Conservation (phyloP, 2,113 vertebrate species). For the Oostethus manadensis region DNA sequence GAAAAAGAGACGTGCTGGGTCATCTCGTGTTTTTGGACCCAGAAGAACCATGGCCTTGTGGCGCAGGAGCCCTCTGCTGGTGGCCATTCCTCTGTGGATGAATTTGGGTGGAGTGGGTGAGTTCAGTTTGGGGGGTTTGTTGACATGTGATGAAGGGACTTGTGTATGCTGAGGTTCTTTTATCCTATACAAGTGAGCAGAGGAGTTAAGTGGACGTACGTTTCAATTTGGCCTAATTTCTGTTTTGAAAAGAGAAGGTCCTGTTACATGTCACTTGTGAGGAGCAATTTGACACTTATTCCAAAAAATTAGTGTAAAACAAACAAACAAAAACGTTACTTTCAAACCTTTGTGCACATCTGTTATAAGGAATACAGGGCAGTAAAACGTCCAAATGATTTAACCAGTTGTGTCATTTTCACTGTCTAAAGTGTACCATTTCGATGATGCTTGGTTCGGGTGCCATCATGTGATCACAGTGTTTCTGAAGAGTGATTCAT, state of each 20-base stretch:
- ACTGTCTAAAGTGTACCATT: background rate
- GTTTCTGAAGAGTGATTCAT: conserved; percentile 10
- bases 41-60: conserved; percentile 24
- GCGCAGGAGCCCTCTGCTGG: conserved; percentile 24
- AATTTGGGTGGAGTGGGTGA: conserved; percentile 64
- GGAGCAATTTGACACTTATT: background rate
- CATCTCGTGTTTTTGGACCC: background rate
- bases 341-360: background rate
- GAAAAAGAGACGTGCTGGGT: background rate
- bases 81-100: conserved; percentile 55
- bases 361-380: background rate
- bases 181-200: background rate
- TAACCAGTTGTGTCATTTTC: background rate
- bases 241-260: conserved; percentile 42
- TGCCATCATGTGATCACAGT: background rate
- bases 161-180: too few species aligned
- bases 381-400: background rate
- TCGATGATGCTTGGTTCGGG: too few species aligned
- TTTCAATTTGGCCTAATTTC: conserved; percentile 6
- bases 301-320: too few species aligned
- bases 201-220: background rate
- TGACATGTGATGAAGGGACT: background rate
- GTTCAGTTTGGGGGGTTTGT: conserved; percentile 11
- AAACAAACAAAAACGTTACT: background rate
- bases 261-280: background rate